Base-by-base conservation (phyloP, 2,113 vertebrate genomes). In the Gasterosteus aculeatus region DNA sequence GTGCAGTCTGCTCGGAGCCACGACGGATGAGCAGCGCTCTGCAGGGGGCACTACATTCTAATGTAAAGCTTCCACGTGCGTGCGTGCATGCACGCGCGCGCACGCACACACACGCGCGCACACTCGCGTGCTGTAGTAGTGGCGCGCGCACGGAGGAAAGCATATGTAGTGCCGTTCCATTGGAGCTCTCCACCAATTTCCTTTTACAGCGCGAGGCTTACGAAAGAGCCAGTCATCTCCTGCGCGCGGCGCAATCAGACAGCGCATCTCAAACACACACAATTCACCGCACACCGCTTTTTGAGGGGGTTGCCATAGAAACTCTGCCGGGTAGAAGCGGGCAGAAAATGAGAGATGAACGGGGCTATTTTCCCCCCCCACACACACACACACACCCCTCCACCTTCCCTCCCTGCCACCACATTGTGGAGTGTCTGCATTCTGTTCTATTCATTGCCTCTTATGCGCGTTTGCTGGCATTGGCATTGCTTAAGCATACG, bases 261-360 rank as follows among this genome's bases (percentile, higher is more conserved):
- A 78, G 85, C 87, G 80, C 90, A 92, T 94, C 93, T 92, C 89
- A 85, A 92, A 91, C 22, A 88, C 86, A 38, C 89, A 87, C 92
- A 87, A 94, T 93, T 94, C 93, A 93, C 86, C 74, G 91, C 92
- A 88, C 93, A 91, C 89, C 87, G 91, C 92, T 91, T 93, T 94
- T 92, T 91, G 92, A 94, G 92, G 86, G 86, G 92, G 94, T 94
- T 94, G 91, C 94, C 93, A 94, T 94, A 94, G 94, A 91, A 94
- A 94, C 93, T 87, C 92, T 92, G 91, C 86, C 86, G 90, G 85
- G 85, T 94, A 88, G 92, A 92, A 94, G 91, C 90, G 86, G 88
- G 85, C 87, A 91, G 91, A 93, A 91, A 92, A 93, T 87, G 88
- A 93, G 84, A 90, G 91, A 92, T 93, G 92, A 94, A 86, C 84